These are phyloP conservation scores for Passer domesticus DNA, from an alignment of 2,113 vertebrate species.

Conservation along the genomic window DNA sequence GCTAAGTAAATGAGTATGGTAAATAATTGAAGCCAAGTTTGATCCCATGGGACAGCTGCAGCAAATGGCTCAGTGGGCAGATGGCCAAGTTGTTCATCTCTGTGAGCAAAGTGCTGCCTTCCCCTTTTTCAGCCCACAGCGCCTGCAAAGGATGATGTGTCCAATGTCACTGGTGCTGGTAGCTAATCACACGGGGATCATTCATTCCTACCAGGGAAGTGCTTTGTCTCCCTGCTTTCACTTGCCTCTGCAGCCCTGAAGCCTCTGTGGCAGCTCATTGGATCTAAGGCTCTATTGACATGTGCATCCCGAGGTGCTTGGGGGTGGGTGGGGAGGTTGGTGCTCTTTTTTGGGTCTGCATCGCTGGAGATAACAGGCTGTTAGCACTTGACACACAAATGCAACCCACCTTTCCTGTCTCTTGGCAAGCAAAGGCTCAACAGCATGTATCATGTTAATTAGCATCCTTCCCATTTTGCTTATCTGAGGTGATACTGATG, in stretches of 20 bases:
- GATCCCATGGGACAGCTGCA: conserved; percentile 4
- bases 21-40: conserved; percentile 25
- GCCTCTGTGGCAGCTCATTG: conserved; percentile 34
- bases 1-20: conserved; percentile 12
- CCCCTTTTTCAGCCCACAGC: neutral
- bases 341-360: neutral
- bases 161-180: neutral
- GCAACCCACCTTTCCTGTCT: neutral
- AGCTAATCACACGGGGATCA: neutral
- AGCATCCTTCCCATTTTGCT: neutral
- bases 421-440: neutral
- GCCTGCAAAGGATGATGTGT: neutral
- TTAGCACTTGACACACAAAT: neutral
- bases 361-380: conserved; percentile 7
- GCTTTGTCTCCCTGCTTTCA: neutral
- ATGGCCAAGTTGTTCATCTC: conserved; percentile 29
- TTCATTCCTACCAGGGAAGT: neutral
- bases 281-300: neutral
- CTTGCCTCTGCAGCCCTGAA: neutral
- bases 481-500: neutral
- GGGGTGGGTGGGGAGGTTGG: fast-evolving
- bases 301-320: neutral
- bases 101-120: neutral
- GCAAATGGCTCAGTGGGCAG: conserved; percentile 40
- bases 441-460: neutral